Conservation (phyloP, 35 echinoderm and acorn worm species). For the Apostichopus parvimensis region DNA sequence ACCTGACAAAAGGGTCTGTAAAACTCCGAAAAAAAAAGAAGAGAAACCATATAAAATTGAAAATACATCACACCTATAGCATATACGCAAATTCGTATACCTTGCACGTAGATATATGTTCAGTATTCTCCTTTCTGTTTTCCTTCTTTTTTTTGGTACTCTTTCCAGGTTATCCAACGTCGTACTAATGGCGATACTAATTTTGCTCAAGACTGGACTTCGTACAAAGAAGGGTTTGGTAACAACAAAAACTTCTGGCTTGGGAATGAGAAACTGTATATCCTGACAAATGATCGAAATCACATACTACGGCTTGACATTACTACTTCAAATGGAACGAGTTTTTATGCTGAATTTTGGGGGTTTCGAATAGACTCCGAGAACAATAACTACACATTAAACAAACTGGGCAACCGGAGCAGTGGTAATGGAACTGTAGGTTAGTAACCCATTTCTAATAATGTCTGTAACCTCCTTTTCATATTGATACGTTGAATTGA, state of each 20-base stretch:
- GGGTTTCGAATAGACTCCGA: conserved; percentile 12
- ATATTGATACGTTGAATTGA: too few species aligned
- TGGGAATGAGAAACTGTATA: neutral
- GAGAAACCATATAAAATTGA: too few species aligned
- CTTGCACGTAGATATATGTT: too few species aligned
- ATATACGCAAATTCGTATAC: too few species aligned
- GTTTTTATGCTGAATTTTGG: neutral
- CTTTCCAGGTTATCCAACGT: conserved; percentile 42
- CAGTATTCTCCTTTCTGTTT: too few species aligned
- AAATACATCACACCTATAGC: too few species aligned
- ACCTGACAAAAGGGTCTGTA: too few species aligned
- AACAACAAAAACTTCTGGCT: neutral
- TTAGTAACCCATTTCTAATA: neutral
- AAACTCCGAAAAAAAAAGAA: too few species aligned
- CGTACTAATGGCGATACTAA: neutral
- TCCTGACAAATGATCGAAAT: neutral
- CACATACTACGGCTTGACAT: conserved; percentile 24
- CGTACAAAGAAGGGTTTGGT: conserved; percentile 39
- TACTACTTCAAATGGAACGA: too few species aligned
- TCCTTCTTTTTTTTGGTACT: too few species aligned
- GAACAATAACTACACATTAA: neutral
- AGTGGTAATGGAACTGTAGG: neutral
- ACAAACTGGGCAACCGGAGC: neutral
- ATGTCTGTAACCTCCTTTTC: too few species aligned
- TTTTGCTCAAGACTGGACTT: conserved; percentile 17